These are phyloP conservation scores for Sarcophaga carnaria DNA, from an alignment of 2,888 invertebrate species.

Conservation along the genomic window DNA sequence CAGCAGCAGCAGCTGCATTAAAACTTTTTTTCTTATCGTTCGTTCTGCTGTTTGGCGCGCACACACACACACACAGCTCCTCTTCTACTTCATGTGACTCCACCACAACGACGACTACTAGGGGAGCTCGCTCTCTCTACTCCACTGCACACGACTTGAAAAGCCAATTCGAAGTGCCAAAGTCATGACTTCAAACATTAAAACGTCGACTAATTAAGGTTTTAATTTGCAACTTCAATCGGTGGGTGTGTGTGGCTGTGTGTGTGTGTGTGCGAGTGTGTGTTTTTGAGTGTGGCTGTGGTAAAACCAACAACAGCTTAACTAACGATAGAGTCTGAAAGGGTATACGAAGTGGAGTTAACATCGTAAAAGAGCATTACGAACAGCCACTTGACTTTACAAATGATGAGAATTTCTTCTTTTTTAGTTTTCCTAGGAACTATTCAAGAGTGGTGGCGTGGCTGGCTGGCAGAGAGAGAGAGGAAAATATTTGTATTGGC, in stretches of 20 bases:
- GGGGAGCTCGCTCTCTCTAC: not conserved
- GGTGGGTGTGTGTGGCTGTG: not conserved
- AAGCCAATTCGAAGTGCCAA: constrained; percentile 36
- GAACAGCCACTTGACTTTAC: not conserved
- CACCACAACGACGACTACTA: not conserved
- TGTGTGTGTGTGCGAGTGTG: too few species aligned
- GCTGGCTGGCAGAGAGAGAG: not conserved
- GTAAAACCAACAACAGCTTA: too few species aligned
- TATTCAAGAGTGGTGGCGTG: too few species aligned
- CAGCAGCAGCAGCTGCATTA: too few species aligned
- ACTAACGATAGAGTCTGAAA: too few species aligned
- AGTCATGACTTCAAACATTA: constrained; percentile 39
- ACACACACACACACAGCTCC: not conserved
- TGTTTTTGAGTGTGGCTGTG: too few species aligned
- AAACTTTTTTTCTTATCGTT: too few species aligned
- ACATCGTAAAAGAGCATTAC: not conserved
- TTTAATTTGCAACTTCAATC: constrained; percentile 17
- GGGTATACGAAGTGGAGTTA: too few species aligned
- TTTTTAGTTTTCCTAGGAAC: not conserved
- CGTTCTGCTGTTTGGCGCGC: too few species aligned
- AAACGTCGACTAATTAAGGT: constrained; percentile 46
- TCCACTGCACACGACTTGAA: not conserved
- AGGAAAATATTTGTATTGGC: too few species aligned
- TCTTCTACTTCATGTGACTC: not conserved
- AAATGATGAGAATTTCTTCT: not conserved